A percentile compares a stretch with the other conserved stretches of the same genome.
Evolutionary conservation across 2,888 invertebrate species (phyloP).

Genomic region (Thereva unica): DNA sequence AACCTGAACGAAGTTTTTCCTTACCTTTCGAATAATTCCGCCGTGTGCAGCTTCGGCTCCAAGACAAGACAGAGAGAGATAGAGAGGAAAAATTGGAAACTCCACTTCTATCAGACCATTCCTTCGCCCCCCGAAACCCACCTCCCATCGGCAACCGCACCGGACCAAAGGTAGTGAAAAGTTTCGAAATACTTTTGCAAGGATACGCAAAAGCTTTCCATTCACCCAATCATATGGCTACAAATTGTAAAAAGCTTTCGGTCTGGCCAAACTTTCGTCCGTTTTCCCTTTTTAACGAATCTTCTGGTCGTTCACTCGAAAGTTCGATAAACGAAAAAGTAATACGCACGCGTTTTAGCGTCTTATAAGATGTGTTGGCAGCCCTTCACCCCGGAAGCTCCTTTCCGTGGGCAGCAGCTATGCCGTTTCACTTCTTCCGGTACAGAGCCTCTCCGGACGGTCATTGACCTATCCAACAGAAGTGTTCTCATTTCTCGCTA

Average conservation of each 20-base stretch:
- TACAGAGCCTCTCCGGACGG: constrained; percentile 17
- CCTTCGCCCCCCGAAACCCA: background rate
- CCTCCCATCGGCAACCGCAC: background rate
- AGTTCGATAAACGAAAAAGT: constrained; percentile 16
- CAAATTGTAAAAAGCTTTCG: background rate
- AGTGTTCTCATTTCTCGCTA: constrained; percentile 31
- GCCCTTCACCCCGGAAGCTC: background rate
- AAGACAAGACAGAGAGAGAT: no score
- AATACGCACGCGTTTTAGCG: constrained; percentile 9
- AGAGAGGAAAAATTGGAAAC: no score
- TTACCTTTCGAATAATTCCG: no score
- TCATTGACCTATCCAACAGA: constrained; percentile 33
- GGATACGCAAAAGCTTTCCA: constrained; percentile 17
- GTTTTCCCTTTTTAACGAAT: constrained; percentile 29
- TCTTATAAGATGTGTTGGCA: constrained; percentile 1
- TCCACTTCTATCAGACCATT: no score
- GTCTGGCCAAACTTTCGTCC: background rate
- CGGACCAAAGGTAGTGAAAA: no score
- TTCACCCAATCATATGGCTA: constrained; percentile 11
- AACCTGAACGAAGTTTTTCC: no score
- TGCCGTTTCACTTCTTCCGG: constrained; percentile 20
- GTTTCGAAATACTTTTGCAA: background rate
- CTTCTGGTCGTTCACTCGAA: constrained; percentile 23
- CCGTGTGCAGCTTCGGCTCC: no score
- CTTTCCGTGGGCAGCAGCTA: background rate